Percentiles rank a stretch among this genome's conserved stretches.
Evolutionary conservation across 2,888 invertebrate genomes (phyloP).

Genomic region (Willowsia nigromaculata): DNA sequence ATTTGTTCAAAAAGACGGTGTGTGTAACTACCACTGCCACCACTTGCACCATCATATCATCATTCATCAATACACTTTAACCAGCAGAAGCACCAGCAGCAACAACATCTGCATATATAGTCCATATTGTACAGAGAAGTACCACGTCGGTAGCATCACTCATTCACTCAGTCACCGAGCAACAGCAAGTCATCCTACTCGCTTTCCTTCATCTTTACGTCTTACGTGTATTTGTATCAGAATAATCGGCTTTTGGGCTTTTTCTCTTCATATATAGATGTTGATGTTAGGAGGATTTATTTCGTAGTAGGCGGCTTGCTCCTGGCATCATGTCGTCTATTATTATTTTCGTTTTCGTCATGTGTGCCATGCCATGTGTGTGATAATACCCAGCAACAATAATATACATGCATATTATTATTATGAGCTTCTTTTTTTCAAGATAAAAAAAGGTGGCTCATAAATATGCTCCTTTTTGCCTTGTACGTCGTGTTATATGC

Average conservation of each 20-base stretch:
- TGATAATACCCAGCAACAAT: background rate
- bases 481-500: constrained; percentile 3
- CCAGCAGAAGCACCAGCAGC: background rate
- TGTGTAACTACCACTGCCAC: background rate
- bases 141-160: background rate
- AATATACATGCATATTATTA: constrained; percentile 14
- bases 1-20: background rate
- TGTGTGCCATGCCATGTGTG: constrained; percentile 9
- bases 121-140: background rate
- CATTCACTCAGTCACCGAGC: background rate
- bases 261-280: constrained; percentile 41
- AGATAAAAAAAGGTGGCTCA: constrained; percentile 5
- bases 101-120: background rate
- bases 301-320: constrained; percentile 17
- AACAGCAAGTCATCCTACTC: background rate
- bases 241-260: constrained; percentile 45
- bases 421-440: background rate
- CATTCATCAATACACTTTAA: constrained; percentile 3
- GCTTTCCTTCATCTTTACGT: background rate
- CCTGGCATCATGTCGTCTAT: constrained; percentile 9
- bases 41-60: background rate
- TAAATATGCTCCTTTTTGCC: constrained; percentile 29
- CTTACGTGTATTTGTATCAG: background rate
- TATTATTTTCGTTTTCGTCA: constrained; percentile 32
- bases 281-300: constrained; percentile 37